These are phyloP conservation scores for Drosophila fungiperda DNA, from an alignment of 2,888 invertebrate species.

Conservation along the genomic window DNA sequence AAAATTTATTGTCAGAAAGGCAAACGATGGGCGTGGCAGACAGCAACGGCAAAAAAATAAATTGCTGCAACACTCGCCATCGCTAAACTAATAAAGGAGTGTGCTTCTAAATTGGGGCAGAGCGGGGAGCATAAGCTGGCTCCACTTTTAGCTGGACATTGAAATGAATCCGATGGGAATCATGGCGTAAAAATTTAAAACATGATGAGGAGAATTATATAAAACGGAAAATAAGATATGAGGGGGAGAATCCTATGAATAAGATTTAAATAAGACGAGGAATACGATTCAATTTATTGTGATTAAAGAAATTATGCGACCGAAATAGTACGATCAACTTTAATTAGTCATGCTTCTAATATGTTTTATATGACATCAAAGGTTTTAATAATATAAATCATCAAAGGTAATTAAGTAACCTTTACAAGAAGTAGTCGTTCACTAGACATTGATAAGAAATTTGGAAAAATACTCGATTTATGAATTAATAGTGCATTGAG, in stretches of 20 bases:
- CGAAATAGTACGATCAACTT: background rate
- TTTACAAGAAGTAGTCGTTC: no score
- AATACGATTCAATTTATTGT: background rate
- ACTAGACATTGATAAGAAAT: no score
- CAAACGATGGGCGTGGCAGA: slow-evolving; percentile 17
- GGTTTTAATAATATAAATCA: no score
- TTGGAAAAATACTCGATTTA: no score
- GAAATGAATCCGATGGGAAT: slow-evolving; percentile 19
- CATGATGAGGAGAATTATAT: slow-evolving; percentile 20
- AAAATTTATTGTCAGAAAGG: slow-evolving; percentile 72
- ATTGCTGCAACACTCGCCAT: slow-evolving; percentile 38
- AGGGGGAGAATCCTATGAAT: slow-evolving; percentile 15
- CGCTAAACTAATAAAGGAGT: slow-evolving; percentile 52
- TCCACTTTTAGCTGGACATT: slow-evolving; percentile 34
- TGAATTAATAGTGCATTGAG: no score
- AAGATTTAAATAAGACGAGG: background rate
- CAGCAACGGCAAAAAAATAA: slow-evolving; percentile 16
- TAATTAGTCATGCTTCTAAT: background rate
- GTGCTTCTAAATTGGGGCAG: background rate
- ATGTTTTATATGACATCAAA: no score
- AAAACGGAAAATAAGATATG: background rate
- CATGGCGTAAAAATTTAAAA: background rate
- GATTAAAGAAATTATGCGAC: background rate
- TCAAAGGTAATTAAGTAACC: no score
- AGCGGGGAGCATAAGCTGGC: background rate